phyloP scores from a whole-genome alignment of 1,140 invertebrate genomes.

The Batillaria attramentaria region DNA sequence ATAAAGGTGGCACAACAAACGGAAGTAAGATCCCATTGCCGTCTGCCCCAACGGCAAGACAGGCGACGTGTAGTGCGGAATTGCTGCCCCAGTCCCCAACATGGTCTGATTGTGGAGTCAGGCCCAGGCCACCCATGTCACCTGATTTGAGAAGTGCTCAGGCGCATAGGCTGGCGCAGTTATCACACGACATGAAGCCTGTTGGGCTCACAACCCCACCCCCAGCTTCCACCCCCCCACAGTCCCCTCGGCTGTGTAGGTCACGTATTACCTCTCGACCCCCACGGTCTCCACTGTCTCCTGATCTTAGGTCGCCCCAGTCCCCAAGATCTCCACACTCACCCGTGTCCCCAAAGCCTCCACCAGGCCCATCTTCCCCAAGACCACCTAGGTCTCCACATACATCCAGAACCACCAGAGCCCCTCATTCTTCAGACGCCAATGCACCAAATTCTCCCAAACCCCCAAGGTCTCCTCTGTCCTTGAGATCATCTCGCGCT shows the following conservation, averaged over 20 bases:
- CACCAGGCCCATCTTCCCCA: background rate
- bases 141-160: slow-evolving; percentile 8
- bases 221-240: background rate
- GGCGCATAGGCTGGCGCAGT: background rate
- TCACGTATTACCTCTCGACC: background rate
- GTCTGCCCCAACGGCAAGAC: background rate
- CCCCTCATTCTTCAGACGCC: background rate
- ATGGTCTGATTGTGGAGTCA: background rate
- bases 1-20: slow-evolving; percentile 20
- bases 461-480: background rate
- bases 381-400: background rate
- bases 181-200: slow-evolving; percentile 9
- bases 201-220: background rate
- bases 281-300: background rate
- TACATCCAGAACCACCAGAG: background rate
- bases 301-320: slow-evolving; percentile 14
- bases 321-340: slow-evolving; percentile 11
- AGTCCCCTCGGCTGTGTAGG: slow-evolving; percentile 5
- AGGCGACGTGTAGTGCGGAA: slow-evolving; percentile 32
- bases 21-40: slow-evolving; percentile 30
- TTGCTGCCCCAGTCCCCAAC: slow-evolving; percentile 36
- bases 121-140: slow-evolving; percentile 11
- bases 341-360: slow-evolving; percentile 22
- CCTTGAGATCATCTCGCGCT: background rate
- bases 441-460: background rate